Evolutionary conservation across 2,797 vertebrate species (phyloP), one percentile per base, ranked within the genome.

Genomic region (Luscinia megarhynchos): DNA sequence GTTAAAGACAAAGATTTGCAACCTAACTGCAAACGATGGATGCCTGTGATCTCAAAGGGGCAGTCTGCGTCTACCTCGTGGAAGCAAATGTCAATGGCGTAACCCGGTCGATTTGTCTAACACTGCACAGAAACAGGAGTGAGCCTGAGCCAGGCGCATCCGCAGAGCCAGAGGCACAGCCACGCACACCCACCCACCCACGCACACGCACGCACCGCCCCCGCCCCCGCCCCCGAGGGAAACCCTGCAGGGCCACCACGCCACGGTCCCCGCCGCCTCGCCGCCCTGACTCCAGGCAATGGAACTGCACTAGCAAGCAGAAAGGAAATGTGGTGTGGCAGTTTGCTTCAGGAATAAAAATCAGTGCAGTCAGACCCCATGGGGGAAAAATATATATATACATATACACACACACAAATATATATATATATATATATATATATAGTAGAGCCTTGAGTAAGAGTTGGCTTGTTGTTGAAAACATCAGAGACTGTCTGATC

Each of bases 351-450:
- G 93, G 77, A 96, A 94, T 96, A 97, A 97, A 95, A 96, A 97
- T 98, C 97, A 98, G 98, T 98, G 97, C 98, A 98, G 97, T 98
- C 96, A 96, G 95, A 96, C 97, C 97, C 97, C 97, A 97, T 97
- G 96, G 97, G 97, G 97, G 97, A 59, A 84, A 94, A 82, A 95
- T 78, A 93, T 90, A 95, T 94, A 96, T 94, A 94, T 66, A 91
- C 12, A 93, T 12, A 95, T 40, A 95, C 16, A 95, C 36, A 94
- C 73, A 92, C 64, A 93, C 27, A 93, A 3, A 95, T 36, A 90
- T 59, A 91, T 61, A 82, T 88, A 91, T 88, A 93, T 95, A 93
- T 94, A 96, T 95, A 94, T 88, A 93, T 79, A 89, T 62, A 24
- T 82, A 76, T 89, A 69, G 82, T 87, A 89, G 86, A 96, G 91